Evolutionary conservation across 2,113 vertebrate species (phyloP).

Genomic region (Trogon surrucura): DNA sequence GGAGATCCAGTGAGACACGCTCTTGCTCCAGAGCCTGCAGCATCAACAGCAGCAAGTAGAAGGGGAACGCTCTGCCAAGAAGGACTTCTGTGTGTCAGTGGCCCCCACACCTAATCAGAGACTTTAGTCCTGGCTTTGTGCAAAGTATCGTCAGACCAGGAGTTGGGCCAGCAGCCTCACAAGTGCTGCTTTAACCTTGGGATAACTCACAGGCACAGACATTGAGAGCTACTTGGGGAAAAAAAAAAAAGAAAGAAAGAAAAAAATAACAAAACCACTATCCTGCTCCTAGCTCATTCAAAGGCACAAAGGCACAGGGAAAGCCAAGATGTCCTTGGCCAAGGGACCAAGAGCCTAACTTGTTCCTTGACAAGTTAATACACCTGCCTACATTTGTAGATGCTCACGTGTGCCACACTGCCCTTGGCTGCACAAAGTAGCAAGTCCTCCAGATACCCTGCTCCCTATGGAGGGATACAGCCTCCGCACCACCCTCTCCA

Average conservation of each 20-base stretch:
- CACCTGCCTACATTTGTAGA: not conserved
- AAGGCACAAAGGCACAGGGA: not conserved
- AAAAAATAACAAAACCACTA: not conserved
- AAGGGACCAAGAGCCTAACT: not conserved
- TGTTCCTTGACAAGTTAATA: not conserved
- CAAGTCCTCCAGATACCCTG: not conserved
- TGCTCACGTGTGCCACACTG: not conserved
- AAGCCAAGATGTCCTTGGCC: not conserved
- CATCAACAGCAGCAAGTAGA: not conserved
- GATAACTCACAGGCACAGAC: not conserved
- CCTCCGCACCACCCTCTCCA: not conserved
- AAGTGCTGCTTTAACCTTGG: not conserved
- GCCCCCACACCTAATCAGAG: not conserved
- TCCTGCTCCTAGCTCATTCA: not conserved
- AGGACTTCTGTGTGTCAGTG: not conserved
- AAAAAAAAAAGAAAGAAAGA: not conserved
- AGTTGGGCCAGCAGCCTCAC: not conserved
- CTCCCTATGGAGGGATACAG: not conserved
- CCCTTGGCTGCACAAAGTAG: not conserved
- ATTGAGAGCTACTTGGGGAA: not conserved
- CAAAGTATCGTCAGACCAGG: not conserved
- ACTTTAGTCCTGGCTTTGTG: not conserved
- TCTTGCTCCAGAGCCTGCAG: not conserved
- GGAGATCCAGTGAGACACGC: not conserved
- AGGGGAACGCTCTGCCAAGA: not conserved